Evolutionary conservation across 35 echinoderm and acorn worm genomes (phyloP).

Genomic region (Strongylocentrotus purpuratus): DNA sequence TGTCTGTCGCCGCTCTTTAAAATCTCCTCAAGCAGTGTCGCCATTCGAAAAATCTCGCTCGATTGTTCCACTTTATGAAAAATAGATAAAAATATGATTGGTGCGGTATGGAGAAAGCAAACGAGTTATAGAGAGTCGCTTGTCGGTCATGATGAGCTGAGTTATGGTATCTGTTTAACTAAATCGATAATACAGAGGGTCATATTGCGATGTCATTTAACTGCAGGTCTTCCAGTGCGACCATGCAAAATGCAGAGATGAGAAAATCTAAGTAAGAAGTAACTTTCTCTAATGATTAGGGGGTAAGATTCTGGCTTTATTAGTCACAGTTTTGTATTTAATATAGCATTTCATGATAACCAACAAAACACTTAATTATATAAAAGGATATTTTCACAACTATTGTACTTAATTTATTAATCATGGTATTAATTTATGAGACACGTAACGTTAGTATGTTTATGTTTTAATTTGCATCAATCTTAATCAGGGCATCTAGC

Average conservation of each 20-base stretch:
- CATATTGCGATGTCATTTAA: background rate
- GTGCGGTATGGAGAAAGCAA: background rate
- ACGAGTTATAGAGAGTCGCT: background rate
- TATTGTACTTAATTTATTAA: too few relatives aligned
- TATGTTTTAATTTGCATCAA: too few relatives aligned
- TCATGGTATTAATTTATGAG: too few relatives aligned
- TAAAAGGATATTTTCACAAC: too few relatives aligned
- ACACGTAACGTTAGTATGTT: too few relatives aligned
- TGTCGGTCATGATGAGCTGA: background rate
- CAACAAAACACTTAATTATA: too few relatives aligned
- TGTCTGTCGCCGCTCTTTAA: conserved; percentile 26
- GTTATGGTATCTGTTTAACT: background rate
- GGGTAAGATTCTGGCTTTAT: too few relatives aligned
- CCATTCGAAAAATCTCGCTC: background rate
- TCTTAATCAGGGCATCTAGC: too few relatives aligned
- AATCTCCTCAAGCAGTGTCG: conserved; percentile 23
- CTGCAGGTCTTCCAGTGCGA: conserved; percentile 26
- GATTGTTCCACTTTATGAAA: background rate
- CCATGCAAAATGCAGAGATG: background rate
- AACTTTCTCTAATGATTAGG: too few relatives aligned
- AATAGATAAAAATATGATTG: background rate
- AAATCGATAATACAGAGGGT: background rate
- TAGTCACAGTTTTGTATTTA: too few relatives aligned
- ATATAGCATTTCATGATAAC: too few relatives aligned
- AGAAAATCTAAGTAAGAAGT: background rate